phyloP scores from a whole-genome alignment of 1,140 invertebrate genomes.

The Drosophila nasuta region DNA sequence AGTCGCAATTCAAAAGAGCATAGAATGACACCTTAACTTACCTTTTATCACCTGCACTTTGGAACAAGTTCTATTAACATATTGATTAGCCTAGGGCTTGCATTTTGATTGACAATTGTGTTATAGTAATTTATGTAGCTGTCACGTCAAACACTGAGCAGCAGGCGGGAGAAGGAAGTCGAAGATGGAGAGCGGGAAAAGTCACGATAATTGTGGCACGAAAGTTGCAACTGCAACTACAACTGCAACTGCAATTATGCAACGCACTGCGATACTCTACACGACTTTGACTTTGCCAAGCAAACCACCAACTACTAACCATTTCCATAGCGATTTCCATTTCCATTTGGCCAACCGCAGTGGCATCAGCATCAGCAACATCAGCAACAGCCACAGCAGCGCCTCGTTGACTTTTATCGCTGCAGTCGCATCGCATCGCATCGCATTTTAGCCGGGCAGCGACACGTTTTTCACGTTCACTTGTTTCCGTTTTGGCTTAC shows the following conservation, averaged over 20 bases:
- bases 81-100: slow-evolving; percentile 78
- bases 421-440: slow-evolving; percentile 14
- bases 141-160: slow-evolving; percentile 54
- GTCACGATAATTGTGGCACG: slow-evolving; percentile 57
- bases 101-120: slow-evolving; percentile 77
- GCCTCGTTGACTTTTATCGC: slow-evolving; percentile 17
- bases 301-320: background rate
- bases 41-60: slow-evolving; percentile 51
- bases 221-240: slow-evolving; percentile 53
- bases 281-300: slow-evolving; percentile 74
- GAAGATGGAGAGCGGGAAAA: background rate
- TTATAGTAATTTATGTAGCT: slow-evolving; percentile 77
- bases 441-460: slow-evolving; percentile 5
- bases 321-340: slow-evolving; percentile 24
- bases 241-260: slow-evolving; percentile 56
- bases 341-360: slow-evolving; percentile 22
- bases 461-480: slow-evolving; percentile 76
- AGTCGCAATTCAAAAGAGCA: slow-evolving; percentile 11
- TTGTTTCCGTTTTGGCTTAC: slow-evolving; percentile 66
- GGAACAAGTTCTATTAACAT: slow-evolving; percentile 67
- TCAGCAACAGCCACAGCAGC: background rate
- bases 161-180: background rate
- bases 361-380: slow-evolving; percentile 30
- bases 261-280: slow-evolving; percentile 69
- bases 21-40: slow-evolving; percentile 18